Evolutionary conservation across 2,797 vertebrate genomes (phyloP), one percentile per base, ranked within the genome.

Genomic region (Neosilurus mollespiculum): DNA sequence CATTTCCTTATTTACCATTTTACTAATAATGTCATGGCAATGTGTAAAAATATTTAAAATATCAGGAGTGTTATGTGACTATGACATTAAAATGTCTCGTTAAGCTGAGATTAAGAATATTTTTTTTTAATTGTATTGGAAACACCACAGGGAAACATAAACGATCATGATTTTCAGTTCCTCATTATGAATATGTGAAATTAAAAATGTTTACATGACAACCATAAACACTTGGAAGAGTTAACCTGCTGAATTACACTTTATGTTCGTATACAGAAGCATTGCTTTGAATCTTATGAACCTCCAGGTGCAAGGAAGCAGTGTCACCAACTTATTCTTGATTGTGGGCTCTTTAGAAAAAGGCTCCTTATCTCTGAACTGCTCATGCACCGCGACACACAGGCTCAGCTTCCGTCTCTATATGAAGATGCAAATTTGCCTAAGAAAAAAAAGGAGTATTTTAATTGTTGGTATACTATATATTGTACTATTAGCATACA

Each of bases 201-300:
- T 66, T 43, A 30, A 54, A 80, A 58, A 69, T 26, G 16, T 56
- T 37, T 34, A 54, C 49, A 80, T 83, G 77, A 43, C 59, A 66
- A 78, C 78, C 67, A 34, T 83, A 85, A 82, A 84, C 86, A 86
- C 81, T 75, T 78, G 78, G 30, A 43, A 12, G 16, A 58, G 34
- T 51, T 1, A 58, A 16, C 61, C 30, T 37, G 20, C 54, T 70
- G 56, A 61, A 56, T 34, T 49, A 30, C 18, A 75, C 18, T 9
- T 11, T 71, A 14, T 26, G 18, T 70, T 56, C 58, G 20, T 78
- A 6, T 69, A n/a, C 11, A 69, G 51, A 56, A 16, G 49, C 78
- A 34, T 1, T 43, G 49, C 26, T 51, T 69, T 65, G 69, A 58
- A 53, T 67, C 30, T 14, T 34, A 49, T 34, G 75, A 83, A 66